Conservation (phyloP, 2,888 invertebrate species). For the Ctena decussata region DNA sequence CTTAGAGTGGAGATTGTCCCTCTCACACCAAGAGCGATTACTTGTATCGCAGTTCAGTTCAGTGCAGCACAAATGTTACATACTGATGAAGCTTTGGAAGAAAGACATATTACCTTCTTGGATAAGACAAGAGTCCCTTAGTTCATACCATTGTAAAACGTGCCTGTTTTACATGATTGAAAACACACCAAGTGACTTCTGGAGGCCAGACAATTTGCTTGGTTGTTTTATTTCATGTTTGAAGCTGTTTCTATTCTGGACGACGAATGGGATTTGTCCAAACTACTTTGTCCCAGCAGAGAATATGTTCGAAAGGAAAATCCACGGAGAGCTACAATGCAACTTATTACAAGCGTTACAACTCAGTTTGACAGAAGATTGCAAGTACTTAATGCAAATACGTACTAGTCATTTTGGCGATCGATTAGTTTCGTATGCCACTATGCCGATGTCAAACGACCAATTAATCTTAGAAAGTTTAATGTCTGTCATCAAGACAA, state of each 20-base stretch:
- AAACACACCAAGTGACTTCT: too few species aligned
- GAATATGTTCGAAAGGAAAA: background rate
- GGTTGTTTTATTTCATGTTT: background rate
- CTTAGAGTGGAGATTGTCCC: background rate
- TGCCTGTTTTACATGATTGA: too few species aligned
- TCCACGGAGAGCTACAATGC: background rate
- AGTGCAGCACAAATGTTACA: too few species aligned
- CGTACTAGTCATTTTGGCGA: background rate
- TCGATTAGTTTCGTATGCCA: background rate
- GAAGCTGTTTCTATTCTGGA: background rate
- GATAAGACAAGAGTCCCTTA: too few species aligned
- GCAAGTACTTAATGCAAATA: background rate
- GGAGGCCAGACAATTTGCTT: background rate
- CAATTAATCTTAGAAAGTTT: background rate
- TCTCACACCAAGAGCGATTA: background rate
- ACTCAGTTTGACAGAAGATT: background rate
- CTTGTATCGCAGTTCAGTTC: too few species aligned
- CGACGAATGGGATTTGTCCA: background rate
- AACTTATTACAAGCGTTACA: background rate
- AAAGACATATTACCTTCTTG: too few species aligned
- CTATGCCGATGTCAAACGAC: background rate
- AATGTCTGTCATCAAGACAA: background rate
- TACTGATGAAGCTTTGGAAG: too few species aligned
- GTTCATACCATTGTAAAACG: too few species aligned
- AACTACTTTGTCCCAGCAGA: background rate